These are phyloP conservation scores for Oreochromis tanganicae DNA, from an alignment of 2,113 vertebrate species.

Conservation along the genomic window DNA sequence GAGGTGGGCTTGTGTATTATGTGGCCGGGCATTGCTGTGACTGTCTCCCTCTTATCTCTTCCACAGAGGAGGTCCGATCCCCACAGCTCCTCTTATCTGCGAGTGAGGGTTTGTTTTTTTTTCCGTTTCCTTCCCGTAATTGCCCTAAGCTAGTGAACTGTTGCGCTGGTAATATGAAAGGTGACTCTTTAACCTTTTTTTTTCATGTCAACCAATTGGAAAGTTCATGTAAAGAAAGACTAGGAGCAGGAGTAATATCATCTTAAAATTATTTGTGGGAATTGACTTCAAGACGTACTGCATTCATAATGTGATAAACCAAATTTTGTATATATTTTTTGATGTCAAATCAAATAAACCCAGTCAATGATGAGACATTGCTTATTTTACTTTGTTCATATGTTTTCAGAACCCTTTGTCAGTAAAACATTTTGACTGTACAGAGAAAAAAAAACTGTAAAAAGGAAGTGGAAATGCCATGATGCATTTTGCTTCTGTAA, in stretches of 20 bases:
- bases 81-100: slow-evolving; percentile 55
- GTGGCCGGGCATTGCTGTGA: slow-evolving; percentile 70
- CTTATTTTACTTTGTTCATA: neutral
- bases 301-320: slow-evolving; percentile 27
- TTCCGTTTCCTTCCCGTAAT: slow-evolving; percentile 65
- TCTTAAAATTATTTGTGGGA: slow-evolving; percentile 30
- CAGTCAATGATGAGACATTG: neutral
- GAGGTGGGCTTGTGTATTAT: slow-evolving; percentile 71
- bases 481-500: neutral
- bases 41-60: slow-evolving; percentile 72
- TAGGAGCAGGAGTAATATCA: neutral
- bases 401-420: neutral
- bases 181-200: slow-evolving; percentile 33
- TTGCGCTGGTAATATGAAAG: slow-evolving; percentile 49
- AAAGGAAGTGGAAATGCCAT: neutral
- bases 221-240: slow-evolving; percentile 12
- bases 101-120: neutral
- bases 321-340: neutral
- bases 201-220: neutral
- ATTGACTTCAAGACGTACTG: slow-evolving; percentile 44
- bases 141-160: slow-evolving; percentile 11
- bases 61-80: slow-evolving; percentile 51
- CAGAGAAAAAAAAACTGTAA: neutral
- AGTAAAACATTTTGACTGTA: neutral
- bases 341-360: neutral